phyloP scores from a whole-genome alignment of 2,888 invertebrate species.

The Patella caerulea region DNA sequence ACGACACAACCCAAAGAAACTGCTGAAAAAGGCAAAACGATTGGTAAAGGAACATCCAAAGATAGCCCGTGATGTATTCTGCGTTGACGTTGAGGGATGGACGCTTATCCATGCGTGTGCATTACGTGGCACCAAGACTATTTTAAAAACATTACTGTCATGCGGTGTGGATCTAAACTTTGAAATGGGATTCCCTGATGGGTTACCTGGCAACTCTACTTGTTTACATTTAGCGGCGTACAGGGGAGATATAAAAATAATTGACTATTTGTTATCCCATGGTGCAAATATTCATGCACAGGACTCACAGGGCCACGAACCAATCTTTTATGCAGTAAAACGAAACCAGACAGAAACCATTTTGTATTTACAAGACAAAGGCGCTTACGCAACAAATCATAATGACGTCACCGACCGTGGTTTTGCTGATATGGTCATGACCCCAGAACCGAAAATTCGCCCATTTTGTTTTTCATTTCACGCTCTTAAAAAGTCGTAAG shows the following conservation, averaged over 20 bases:
- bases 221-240: constrained; percentile 53
- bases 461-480: too few species aligned
- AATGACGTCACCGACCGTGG: too few species aligned
- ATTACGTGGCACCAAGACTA: constrained; percentile 47
- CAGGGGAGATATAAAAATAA: constrained; percentile 47
- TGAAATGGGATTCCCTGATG: constrained; percentile 57
- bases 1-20: constrained; percentile 43
- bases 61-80: constrained; percentile 42
- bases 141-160: constrained; percentile 51
- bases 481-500: too few species aligned
- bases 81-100: constrained; percentile 55
- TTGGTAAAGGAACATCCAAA: constrained; percentile 43
- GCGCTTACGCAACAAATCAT: constrained; percentile 27
- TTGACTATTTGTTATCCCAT: constrained; percentile 48
- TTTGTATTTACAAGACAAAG: constrained; percentile 43
- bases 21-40: constrained; percentile 42
- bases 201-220: constrained; percentile 49
- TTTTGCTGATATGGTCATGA: too few species aligned
- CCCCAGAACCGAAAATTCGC: too few species aligned
- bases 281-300: constrained; percentile 45
- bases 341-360: constrained; percentile 39
- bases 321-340: constrained; percentile 49
- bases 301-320: constrained; percentile 47
- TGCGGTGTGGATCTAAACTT: constrained; percentile 51
- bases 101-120: constrained; percentile 58